Base-by-base conservation (phyloP, 2,888 invertebrate species). In the Drosophila formosana region DNA sequence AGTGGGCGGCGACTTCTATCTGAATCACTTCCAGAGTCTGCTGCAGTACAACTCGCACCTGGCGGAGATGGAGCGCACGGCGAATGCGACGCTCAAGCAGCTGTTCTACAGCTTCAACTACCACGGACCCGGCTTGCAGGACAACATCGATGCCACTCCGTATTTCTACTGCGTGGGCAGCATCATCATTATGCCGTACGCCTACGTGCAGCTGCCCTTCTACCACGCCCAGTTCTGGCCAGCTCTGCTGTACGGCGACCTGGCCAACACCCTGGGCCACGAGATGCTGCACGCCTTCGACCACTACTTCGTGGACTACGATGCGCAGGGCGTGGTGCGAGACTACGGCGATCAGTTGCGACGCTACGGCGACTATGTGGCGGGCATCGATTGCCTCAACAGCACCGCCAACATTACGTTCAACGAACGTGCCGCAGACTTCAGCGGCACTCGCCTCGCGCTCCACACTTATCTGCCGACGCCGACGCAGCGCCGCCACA, bases 211-310 rank as follows among this genome's bases (percentile, higher is more conserved):
- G 63, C 41, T 80, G 49, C 90, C 90, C 0, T 89, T 90, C 55
- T 90, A 85, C 43, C 73, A 85, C 25, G 66, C 72, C 0, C 73
- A 82, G 13, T 89, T 91, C n/a, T 89, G 90, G 88, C 88, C 91
- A 1, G 85, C 84, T 0, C 55, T 90, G 60, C 68, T 90, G 0
- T 90, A 89, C 39, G 90, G 90, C 7, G 90, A 90, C 25, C 47
- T 90, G 66, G 90, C 84, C 64, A 90, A 85, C 23, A 91, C 90
- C 0, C 43, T 91, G 50, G 91, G 91, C 11, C 90, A 90, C 53
- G 90, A 90, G 63, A 81, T 90, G 56, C 67, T 91, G 47, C 90
- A 90, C 49, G 87, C 88, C 43, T 87, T 91, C 41, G 90, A 91
- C 61, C 74, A 66, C 0, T 77, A 79, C 3, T 86, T 90, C 26